Conservation (phyloP, 2,888 invertebrate genomes). For the Linyphia triangularis region DNA sequence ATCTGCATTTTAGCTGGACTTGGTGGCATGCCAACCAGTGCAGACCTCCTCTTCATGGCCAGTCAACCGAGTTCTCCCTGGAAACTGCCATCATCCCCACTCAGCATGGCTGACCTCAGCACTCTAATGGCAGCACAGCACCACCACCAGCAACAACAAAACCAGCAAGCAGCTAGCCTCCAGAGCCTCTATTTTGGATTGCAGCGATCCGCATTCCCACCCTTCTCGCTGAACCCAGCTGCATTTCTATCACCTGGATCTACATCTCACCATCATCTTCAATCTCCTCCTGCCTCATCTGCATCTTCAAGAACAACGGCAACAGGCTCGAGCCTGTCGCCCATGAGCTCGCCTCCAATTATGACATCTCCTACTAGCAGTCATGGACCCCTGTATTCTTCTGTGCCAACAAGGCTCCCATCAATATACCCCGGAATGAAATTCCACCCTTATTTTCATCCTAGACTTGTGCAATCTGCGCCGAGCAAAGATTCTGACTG, state of each 20-base stretch:
- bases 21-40: conserved; percentile 74
- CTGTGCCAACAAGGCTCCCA: conserved; percentile 62
- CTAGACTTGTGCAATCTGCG: conserved; percentile 65
- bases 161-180: conserved; percentile 31
- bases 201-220: conserved; percentile 67
- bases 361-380: conserved; percentile 16
- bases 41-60: conserved; percentile 76
- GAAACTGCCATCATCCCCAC: conserved; percentile 71
- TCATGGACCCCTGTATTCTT: conserved; percentile 39
- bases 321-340: conserved; percentile 41
- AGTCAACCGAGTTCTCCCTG: conserved; percentile 73
- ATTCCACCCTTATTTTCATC: conserved; percentile 73
- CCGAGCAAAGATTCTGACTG: conserved; percentile 64
- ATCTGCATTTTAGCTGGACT: conserved; percentile 41
- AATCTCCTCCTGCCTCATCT: conserved; percentile 37
- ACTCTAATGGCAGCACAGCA: conserved; percentile 75
- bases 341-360: conserved; percentile 26
- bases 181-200: conserved; percentile 71
- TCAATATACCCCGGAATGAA: conserved; percentile 69
- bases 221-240: conserved; percentile 54
- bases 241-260: not conserved
- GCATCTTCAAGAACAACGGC: conserved; percentile 33
- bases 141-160: conserved; percentile 46
- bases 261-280: conserved; percentile 21
- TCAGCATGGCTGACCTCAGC: conserved; percentile 75